phyloP scores from a whole-genome alignment of 2,888 invertebrate species.

The Gortyna flavago region DNA sequence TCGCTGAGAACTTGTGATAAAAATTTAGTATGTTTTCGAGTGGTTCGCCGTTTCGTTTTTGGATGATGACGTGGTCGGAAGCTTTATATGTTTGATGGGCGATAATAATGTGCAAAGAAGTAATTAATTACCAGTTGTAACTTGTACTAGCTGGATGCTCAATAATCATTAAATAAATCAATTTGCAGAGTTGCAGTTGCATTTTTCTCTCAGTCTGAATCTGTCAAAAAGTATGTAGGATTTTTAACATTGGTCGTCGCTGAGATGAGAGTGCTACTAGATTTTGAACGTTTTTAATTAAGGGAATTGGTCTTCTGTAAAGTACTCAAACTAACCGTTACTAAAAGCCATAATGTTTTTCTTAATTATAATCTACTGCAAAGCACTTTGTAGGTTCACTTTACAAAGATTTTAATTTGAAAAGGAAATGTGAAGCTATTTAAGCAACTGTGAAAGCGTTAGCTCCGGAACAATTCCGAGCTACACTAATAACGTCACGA shows the following conservation, averaged over 20 bases:
- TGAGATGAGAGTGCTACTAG: background rate
- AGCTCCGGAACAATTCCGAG: conserved; percentile 30
- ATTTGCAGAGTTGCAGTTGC: too few relatives aligned
- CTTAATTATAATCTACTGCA: background rate
- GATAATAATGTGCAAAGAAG: background rate
- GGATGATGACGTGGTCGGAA: background rate
- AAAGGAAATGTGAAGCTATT: conserved; percentile 21
- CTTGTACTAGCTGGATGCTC: background rate
- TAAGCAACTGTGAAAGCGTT: conserved; percentile 23
- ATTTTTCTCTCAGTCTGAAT: background rate
- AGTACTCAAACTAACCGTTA: background rate
- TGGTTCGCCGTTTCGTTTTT: background rate
- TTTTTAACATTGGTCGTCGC: background rate
- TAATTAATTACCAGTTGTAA: background rate
- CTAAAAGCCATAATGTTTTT: background rate
- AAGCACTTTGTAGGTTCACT: background rate
- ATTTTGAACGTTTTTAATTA: background rate
- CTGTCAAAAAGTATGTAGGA: background rate
- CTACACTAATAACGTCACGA: conserved; percentile 38
- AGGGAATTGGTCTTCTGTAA: background rate
- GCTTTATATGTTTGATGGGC: background rate
- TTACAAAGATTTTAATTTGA: conserved; percentile 27
- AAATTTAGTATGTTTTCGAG: conserved; percentile 40
- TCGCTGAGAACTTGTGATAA: conserved; percentile 39
- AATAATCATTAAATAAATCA: background rate